Conservation (phyloP, 2,113 vertebrate genomes). For the Protomyctophum bolini region DNA sequence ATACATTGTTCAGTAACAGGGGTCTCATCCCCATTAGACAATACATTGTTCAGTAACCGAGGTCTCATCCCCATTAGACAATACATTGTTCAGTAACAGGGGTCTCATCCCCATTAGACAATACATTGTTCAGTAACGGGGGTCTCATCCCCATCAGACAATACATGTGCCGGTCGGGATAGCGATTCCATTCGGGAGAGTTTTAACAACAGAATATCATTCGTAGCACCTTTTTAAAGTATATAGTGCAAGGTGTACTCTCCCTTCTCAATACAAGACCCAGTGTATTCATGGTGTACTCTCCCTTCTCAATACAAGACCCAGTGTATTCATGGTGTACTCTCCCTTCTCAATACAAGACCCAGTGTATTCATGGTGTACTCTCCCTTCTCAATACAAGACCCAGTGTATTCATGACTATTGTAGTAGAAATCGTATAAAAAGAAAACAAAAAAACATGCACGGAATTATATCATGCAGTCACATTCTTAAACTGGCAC, state of each 20-base stretch:
- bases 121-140: too few relatives aligned
- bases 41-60: too few relatives aligned
- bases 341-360: conserved; percentile 45
- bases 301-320: too few relatives aligned
- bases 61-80: too few relatives aligned
- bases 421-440: not conserved
- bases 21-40: too few relatives aligned
- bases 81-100: too few relatives aligned
- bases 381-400: conserved; percentile 42
- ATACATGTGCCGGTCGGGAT: too few relatives aligned
- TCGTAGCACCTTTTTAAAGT: conserved; percentile 22
- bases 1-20: too few relatives aligned
- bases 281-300: conserved; percentile 55
- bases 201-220: conserved; percentile 4
- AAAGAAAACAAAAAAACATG: conserved; percentile 23
- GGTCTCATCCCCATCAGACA: too few relatives aligned
- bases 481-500: conserved; percentile 12
- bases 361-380: too few relatives aligned
- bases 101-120: too few relatives aligned
- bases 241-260: conserved; percentile 52
- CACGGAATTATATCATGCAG: conserved; percentile 5
- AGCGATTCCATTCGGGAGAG: too few relatives aligned
- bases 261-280: conserved; percentile 48
- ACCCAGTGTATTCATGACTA: conserved; percentile 55
- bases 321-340: conserved; percentile 52